Percentiles rank a stretch among this genome's conserved stretches.
Conservation (phyloP, 2,797 vertebrate genomes). For the Brotula barbata region DNA sequence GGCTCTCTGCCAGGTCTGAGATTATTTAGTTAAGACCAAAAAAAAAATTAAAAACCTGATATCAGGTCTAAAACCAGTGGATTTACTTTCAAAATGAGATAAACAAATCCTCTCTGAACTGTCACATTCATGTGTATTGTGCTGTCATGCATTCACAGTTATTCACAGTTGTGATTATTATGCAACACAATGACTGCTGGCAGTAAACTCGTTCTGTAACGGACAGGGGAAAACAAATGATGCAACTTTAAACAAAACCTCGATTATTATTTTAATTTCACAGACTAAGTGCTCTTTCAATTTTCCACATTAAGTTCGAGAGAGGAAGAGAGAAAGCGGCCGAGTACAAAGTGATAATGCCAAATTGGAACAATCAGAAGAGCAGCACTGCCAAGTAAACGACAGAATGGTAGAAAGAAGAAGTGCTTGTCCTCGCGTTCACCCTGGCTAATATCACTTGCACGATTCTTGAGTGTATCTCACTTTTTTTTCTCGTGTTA, state of each 20-base stretch:
- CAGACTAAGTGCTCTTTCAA: constrained; percentile 62
- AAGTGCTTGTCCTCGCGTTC: constrained; percentile 75
- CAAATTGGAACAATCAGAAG: constrained; percentile 71
- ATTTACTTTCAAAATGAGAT: no score
- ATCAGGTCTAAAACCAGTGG: no score
- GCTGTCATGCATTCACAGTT: background rate
- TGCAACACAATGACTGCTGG: constrained; percentile 14
- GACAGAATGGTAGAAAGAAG: constrained; percentile 71
- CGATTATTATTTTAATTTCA: constrained; percentile 59
- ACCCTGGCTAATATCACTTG: constrained; percentile 69
- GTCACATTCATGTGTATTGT: no score
- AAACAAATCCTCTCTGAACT: no score
- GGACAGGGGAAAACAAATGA: constrained; percentile 27
- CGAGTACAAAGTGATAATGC: constrained; percentile 68
- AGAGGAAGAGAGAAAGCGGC: constrained; percentile 58
- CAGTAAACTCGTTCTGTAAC: constrained; percentile 1
- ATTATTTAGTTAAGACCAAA: background rate
- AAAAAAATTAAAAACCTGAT: background rate
- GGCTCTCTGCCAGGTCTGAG: background rate
- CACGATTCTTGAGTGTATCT: constrained; percentile 57
- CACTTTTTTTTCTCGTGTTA: constrained; percentile 44
- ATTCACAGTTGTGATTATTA: constrained; percentile 9
- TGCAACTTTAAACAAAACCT: background rate
- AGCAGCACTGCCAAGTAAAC: constrained; percentile 67
- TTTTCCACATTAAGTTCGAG: constrained; percentile 63